These are phyloP conservation scores for Frankliniella intonsa DNA, from an alignment of 2,888 invertebrate species.

Conservation along the genomic window DNA sequence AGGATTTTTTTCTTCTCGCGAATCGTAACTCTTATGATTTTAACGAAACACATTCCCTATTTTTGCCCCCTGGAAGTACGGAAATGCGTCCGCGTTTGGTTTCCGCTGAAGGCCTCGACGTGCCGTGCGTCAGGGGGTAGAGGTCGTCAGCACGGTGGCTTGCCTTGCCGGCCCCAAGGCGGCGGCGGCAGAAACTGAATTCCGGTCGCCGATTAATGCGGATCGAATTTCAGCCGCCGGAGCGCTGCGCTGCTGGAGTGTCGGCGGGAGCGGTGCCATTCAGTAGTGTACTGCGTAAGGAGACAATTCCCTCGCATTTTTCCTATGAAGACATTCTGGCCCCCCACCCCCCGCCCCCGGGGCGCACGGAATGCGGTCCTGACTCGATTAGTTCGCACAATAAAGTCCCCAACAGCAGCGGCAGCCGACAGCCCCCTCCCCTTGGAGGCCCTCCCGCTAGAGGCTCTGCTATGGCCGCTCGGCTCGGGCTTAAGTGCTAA, in stretches of 20 bases:
- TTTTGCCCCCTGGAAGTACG: too few relatives aligned
- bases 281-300: not conserved
- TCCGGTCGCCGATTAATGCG: not conserved
- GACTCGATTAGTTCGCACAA: constrained; percentile 26
- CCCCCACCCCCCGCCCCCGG: not conserved
- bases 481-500: constrained; percentile 14
- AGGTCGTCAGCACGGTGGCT: too few relatives aligned
- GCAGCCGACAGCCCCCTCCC: constrained; percentile 1
- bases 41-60: too few relatives aligned
- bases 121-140: too few relatives aligned
- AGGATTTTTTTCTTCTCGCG: too few relatives aligned
- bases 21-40: too few relatives aligned
- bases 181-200: not conserved
- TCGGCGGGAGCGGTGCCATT: not conserved
- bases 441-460: not conserved
- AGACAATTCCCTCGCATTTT: constrained; percentile 14
- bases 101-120: too few relatives aligned
- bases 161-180: too few relatives aligned
- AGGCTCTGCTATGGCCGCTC: constrained; percentile 3
- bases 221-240: not conserved
- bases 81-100: too few relatives aligned
- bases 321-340: constrained; percentile 12
- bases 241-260: not conserved
- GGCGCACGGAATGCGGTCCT: not conserved
- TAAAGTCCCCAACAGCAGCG: constrained; percentile 5